Evolutionary conservation across 2,797 vertebrate genomes (phyloP).

Genomic region (Enteromius thamalakanensis): DNA sequence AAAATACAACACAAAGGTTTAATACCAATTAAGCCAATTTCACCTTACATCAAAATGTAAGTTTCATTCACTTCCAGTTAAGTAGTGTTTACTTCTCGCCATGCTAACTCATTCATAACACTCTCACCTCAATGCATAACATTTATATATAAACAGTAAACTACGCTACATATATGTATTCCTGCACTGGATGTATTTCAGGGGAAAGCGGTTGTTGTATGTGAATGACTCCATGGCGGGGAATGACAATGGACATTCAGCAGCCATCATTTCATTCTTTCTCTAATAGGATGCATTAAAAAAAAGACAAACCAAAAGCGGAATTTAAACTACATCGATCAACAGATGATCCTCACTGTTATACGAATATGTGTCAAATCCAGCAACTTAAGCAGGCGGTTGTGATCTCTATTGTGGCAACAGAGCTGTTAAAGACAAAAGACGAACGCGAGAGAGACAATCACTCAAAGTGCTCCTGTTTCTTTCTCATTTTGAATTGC

Average conservation of each 20-base stretch:
- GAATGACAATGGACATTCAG: constrained; percentile 38
- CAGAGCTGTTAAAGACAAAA: constrained; percentile 34
- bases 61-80: constrained; percentile 22
- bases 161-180: neutral
- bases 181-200: neutral
- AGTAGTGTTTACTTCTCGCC: neutral
- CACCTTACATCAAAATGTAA: neutral
- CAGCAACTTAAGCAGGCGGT: constrained; percentile 25
- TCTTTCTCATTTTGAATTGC: constrained; percentile 26
- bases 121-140: neutral
- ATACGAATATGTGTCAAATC: constrained; percentile 25
- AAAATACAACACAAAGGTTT: neutral
- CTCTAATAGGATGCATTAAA: neutral
- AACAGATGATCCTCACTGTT: neutral
- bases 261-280: constrained; percentile 37
- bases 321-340: neutral
- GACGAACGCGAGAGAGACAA: constrained; percentile 33
- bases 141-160: neutral
- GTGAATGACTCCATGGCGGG: constrained; percentile 20
- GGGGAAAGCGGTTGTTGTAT: constrained; percentile 7
- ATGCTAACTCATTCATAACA: constrained; percentile 1
- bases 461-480: constrained; percentile 33
- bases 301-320: constrained; percentile 16
- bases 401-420: constrained; percentile 23
- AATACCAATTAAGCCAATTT: neutral